Evolutionary conservation across 2,113 vertebrate genomes (phyloP).

Genomic region (Xiphophorus couchianus): DNA sequence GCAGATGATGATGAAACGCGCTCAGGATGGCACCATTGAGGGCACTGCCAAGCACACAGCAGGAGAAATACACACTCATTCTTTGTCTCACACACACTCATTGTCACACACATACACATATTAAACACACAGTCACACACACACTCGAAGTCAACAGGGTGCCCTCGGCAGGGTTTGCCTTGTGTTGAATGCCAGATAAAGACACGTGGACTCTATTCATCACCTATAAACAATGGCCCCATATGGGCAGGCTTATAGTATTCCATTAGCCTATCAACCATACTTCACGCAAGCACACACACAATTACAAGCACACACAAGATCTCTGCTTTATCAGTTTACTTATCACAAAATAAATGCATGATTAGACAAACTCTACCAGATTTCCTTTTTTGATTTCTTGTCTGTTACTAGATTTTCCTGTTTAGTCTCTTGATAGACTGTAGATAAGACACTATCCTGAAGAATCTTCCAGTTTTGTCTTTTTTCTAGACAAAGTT

Average conservation of each 20-base stretch:
- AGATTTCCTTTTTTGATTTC: background rate
- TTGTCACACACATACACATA: conserved; percentile 29
- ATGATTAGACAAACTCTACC: conserved; percentile 19
- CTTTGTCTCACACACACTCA: conserved; percentile 44
- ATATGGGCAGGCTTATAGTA: conserved; percentile 66
- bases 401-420: background rate
- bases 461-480: background rate
- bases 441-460: background rate
- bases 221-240: conserved; percentile 77
- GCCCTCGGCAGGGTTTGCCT: conserved; percentile 71
- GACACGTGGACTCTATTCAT: conserved; percentile 77
- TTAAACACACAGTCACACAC: conserved; percentile 50
- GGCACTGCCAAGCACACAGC: conserved; percentile 83
- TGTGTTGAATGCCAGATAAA: conserved; percentile 70
- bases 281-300: conserved; percentile 13
- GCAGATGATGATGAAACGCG: conserved; percentile 83
- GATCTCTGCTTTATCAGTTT: background rate
- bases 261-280: conserved; percentile 58
- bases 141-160: conserved; percentile 74
- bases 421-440: conserved; percentile 2
- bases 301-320: conserved; percentile 18
- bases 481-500: background rate
- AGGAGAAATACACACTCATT: conserved; percentile 74
- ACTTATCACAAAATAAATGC: background rate
- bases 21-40: conserved; percentile 78